Evolutionary conservation across 2,113 vertebrate genomes (phyloP), one percentile per base, ranked within the genome.

Genomic region (Solea senegalensis): DNA sequence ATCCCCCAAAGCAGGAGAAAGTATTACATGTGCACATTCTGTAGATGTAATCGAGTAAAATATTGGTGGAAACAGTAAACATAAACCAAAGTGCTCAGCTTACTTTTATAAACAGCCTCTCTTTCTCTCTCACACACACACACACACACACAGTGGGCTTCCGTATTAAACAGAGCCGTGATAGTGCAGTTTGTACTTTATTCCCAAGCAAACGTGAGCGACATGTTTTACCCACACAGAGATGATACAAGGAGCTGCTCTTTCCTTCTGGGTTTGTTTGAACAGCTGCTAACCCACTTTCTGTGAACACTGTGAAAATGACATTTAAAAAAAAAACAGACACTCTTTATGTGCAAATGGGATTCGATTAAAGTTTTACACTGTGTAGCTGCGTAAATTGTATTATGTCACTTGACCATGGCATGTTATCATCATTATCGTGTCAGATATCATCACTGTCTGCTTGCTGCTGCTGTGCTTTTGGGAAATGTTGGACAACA

Each of bases 171-270:
- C 67, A 69, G 44, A 39, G 41, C 50, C 40, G 69, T 67, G 55
- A 88, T 64, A 65, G 58, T 44, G 49, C 55, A 74, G 66, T 72
- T 80, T 85, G 85, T 74, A 86, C 80, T 85, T 88, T 85, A 83
- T 61, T 82, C 70, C 60, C 69, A 65, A 70, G 56, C 70, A 84
- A 89, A 81, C 77, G 69, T 3, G 11, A 69, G 46, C 61, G 28
- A n/a, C 15, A 1, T 10, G 27, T 67, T 69, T 83, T 68, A 79
- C 76, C 70, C 39, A 53, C 15, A 39, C 14, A 65, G 65, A 53
- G 41, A 64, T 16, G 59, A 75, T 21, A 65, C 55, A 15, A 45
- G 52, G 59, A 67, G 65, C 66, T 52, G 72, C 79, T 69, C 21
- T 71, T 56, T 82, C 13, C 61, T 40, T 72, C 54, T 26, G 58